Conservation (phyloP, 2,113 vertebrate genomes). For the Tragelaphus imberbis region DNA sequence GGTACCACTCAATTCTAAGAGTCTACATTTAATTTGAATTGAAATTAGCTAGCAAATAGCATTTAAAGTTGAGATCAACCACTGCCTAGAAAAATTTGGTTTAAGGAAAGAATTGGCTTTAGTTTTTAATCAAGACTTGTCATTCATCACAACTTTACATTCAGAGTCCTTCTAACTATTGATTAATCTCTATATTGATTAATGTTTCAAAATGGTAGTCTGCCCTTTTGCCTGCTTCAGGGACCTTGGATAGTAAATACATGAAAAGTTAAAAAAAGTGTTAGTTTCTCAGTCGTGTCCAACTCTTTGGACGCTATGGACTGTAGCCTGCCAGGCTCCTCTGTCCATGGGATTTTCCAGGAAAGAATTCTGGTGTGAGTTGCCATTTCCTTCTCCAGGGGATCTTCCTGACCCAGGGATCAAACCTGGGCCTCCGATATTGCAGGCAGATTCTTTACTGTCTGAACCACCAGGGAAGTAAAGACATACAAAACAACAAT, state of each 20-base stretch:
- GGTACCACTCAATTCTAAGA: neutral
- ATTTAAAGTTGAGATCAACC: neutral
- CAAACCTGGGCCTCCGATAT: accelerated
- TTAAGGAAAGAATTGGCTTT: neutral
- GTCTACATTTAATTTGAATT: neutral
- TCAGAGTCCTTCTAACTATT: neutral
- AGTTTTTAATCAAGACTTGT: neutral
- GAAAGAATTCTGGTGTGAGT: neutral
- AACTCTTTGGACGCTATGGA: neutral
- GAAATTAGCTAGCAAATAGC: neutral
- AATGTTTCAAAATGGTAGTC: neutral
- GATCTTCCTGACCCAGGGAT: neutral
- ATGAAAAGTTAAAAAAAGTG: neutral
- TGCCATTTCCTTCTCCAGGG: neutral
- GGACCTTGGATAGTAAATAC: neutral
- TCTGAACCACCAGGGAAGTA: neutral
- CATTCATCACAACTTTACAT: neutral
- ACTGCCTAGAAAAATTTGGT: neutral
- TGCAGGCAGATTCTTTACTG: neutral
- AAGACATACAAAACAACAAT: neutral
- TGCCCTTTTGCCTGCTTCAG: neutral
- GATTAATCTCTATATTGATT: neutral
- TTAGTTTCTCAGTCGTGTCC: neutral
- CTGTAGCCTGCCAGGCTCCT: neutral
- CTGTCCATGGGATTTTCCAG: neutral